These are phyloP conservation scores for Cheilosia urbana DNA, from an alignment of 2,888 invertebrate genomes.

Conservation along the genomic window DNA sequence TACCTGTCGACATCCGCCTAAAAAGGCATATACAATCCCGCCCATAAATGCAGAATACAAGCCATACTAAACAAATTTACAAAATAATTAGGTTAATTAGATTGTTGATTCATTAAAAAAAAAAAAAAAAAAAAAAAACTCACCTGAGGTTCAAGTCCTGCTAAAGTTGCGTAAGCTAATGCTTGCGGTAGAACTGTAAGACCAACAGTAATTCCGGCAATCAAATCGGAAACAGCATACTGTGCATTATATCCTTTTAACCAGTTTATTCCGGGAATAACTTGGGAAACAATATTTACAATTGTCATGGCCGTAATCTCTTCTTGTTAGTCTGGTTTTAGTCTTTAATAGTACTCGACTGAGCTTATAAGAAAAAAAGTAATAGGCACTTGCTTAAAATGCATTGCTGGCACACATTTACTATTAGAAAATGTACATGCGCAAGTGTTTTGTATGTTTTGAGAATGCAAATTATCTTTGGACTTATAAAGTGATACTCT, in stretches of 20 bases:
- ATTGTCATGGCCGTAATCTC: constrained; percentile 71
- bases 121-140: constrained; percentile 50
- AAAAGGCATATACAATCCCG: constrained; percentile 94
- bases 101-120: not conserved
- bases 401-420: too few relatives aligned
- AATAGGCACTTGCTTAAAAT: too few relatives aligned
- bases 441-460: too few relatives aligned
- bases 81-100: not conserved
- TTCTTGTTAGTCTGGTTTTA: too few relatives aligned
- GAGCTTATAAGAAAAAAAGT: too few relatives aligned
- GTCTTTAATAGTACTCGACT: too few relatives aligned
- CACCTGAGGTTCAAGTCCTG: constrained; percentile 93
- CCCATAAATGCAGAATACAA: constrained; percentile 97
- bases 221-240: constrained; percentile 92
- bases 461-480: too few relatives aligned
- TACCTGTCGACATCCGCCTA: constrained; percentile 95
- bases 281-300: constrained; percentile 74
- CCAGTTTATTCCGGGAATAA: constrained; percentile 86
- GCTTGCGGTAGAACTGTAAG: constrained; percentile 97
- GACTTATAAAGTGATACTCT: too few relatives aligned
- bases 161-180: constrained; percentile 95
- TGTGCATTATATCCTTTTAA: constrained; percentile 90
- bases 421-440: too few relatives aligned
- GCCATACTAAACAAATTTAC: constrained; percentile 89
- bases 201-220: constrained; percentile 96